Evolutionary conservation across 2,888 invertebrate genomes (phyloP).

Genomic region (Agonopterix subpropinquella): DNA sequence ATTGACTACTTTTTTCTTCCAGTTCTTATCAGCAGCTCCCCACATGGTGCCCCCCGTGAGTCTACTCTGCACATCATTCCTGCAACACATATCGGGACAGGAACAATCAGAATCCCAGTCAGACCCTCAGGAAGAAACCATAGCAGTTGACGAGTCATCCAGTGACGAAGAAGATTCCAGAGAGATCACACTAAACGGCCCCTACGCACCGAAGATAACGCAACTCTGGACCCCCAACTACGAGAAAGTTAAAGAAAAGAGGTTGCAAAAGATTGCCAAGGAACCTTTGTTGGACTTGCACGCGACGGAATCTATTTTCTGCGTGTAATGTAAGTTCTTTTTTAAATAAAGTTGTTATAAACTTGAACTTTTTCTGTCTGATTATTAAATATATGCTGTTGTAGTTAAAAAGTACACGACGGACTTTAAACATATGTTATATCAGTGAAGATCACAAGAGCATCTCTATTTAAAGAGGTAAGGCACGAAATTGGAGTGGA

Average conservation of each 20-base stretch:
- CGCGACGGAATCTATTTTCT: conserved; percentile 41
- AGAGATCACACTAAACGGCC: conserved; percentile 23
- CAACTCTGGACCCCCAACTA: conserved; percentile 62
- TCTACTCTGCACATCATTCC: conserved; percentile 54
- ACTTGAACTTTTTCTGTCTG: background rate
- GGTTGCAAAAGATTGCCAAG: conserved; percentile 48
- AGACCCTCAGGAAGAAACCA: conserved; percentile 21
- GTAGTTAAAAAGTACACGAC: no score
- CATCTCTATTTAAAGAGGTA: no score
- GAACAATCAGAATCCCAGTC: conserved; percentile 27
- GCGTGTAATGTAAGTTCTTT: conserved; percentile 22
- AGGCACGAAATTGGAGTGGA: no score
- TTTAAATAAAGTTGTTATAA: conserved; percentile 7
- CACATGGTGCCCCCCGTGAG: conserved; percentile 66
- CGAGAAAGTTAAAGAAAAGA: conserved; percentile 63
- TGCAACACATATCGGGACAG: conserved; percentile 55
- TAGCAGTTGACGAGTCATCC: conserved; percentile 37
- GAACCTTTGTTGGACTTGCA: conserved; percentile 46
- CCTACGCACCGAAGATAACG: conserved; percentile 31
- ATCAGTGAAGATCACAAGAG: no score
- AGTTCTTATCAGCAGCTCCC: conserved; percentile 60
- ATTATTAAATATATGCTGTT: no score
- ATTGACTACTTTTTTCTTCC: conserved; percentile 16
- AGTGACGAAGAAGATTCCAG: conserved; percentile 49
- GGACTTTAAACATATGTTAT: no score